Evolutionary conservation across 2,113 vertebrate genomes (phyloP), one percentile per base, ranked within the genome.

Genomic region (Actenoides hombroni): DNA sequence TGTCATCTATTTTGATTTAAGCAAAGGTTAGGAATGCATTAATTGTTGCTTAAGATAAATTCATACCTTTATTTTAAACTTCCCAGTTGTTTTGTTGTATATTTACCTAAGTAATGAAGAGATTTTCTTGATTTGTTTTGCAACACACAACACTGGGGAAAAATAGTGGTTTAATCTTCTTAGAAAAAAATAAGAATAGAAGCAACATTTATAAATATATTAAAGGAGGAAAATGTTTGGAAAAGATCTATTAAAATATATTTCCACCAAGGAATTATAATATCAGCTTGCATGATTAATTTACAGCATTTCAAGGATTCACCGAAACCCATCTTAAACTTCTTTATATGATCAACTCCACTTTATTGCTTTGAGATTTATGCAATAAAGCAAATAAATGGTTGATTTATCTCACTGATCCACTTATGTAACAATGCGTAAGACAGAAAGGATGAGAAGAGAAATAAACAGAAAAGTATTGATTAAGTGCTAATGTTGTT

Each of bases 361-460:
- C 88, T 97, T 96, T 96, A 95, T 59, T 93, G 76, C 51, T 75
- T 9, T 90, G 68, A 94, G 88, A 95, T 96, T 96, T 94, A 95
- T 90, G 76, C 73, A 94, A 60, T 90, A 94, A 81, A 86, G 29
- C 46, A 90, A 95, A 92, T 86, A 96, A 96, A 93, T 67, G 53
- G 51, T 90, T 96, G 94, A 94, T 96, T 96, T 88, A 92, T 95
- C 56, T 92, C 57, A 74, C 39, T 75, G n/a, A 83, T 93, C 60
- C 33, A 56, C 60, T 74, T 92, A 26, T 70, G 37, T 83, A 51
- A 88, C 79, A 94, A 92, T 92, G 29, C 64, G 71, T 64, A 60
- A 49, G 63, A 65, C 37, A 75, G 48, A 92, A 89, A 70, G 13
- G 26, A 74, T 64, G n/a, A 65, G 77, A 31, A 91, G 33, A 86